A percentile compares a stretch with the other conserved stretches of the same genome.
These are phyloP conservation scores for Oncorhynchus kisutch DNA, from an alignment of 2,113 vertebrate species.

Conservation along the genomic window DNA sequence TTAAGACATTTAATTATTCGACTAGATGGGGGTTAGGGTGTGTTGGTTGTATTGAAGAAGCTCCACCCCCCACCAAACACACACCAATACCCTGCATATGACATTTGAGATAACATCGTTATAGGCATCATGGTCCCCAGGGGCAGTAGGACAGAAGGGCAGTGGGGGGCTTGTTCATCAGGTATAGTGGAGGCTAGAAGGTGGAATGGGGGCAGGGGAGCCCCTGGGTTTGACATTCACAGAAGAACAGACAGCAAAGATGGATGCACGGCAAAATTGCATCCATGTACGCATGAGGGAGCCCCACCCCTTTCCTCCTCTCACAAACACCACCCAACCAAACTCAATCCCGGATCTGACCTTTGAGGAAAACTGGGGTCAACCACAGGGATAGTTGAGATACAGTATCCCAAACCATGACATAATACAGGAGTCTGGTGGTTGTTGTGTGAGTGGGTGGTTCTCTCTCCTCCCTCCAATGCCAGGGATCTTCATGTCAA, in stretches of 20 bases:
- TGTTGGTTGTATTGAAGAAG: constrained; percentile 9
- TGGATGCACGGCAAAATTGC: constrained; percentile 60
- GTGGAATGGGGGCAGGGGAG: constrained; percentile 35
- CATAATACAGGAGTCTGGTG: background rate
- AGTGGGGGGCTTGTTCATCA: constrained; percentile 22
- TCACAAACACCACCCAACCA: background rate
- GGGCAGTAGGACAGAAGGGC: constrained; percentile 16
- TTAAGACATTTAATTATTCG: constrained; percentile 71
- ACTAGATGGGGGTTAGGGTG: constrained; percentile 30
- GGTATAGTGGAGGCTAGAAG: constrained; percentile 41
- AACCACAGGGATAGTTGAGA: constrained; percentile 14
- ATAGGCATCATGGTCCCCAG: constrained; percentile 62
- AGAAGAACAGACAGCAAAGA: constrained; percentile 66
- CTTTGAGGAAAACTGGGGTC: constrained; percentile 60
- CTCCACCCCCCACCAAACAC: constrained; percentile 19
- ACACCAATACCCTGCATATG: constrained; percentile 61
- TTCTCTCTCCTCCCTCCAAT: background rate
- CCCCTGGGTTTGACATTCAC: constrained; percentile 75
- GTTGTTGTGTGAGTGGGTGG: background rate
- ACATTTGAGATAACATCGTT: constrained; percentile 73
- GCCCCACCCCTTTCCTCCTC: background rate
- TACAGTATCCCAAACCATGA: background rate
- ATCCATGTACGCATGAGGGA: constrained; percentile 54
- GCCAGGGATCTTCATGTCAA: background rate
- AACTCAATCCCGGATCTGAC: constrained; percentile 57